Evolutionary conservation across 2,888 invertebrate species (phyloP).

Genomic region (Himalopsyche tibetana): DNA sequence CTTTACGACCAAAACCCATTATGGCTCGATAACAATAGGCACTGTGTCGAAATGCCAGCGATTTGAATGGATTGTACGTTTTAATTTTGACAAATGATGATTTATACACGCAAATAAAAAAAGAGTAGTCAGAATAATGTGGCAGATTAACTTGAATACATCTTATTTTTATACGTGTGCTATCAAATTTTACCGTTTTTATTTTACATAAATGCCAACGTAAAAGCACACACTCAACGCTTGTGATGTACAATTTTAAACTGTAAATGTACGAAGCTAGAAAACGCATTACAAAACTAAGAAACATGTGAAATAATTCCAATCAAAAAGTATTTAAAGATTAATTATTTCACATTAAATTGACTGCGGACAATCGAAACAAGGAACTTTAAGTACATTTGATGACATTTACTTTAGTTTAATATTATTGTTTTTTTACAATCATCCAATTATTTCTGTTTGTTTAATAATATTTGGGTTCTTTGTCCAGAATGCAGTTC

Average conservation of each 20-base stretch:
- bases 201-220: neutral
- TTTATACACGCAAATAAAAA: neutral
- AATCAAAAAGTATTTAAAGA: neutral
- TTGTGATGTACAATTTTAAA: neutral
- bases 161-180: neutral
- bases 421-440: too few relatives aligned
- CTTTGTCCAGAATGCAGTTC: too few relatives aligned
- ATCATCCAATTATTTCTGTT: too few relatives aligned
- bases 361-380: too few relatives aligned
- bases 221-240: neutral
- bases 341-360: neutral
- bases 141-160: neutral
- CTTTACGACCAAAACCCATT: neutral
- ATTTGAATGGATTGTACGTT: neutral
- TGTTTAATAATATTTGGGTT: too few relatives aligned
- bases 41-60: neutral
- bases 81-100: conserved; percentile 12
- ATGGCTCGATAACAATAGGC: conserved; percentile 16
- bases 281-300: neutral
- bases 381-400: too few relatives aligned
- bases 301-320: neutral
- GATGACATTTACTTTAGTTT: too few relatives aligned
- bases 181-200: too few relatives aligned
- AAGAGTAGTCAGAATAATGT: neutral
- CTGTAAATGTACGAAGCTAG: neutral